These are phyloP conservation scores for Apodemus agrarius DNA, from an alignment of 2,797 vertebrate species.

Conservation along the genomic window DNA sequence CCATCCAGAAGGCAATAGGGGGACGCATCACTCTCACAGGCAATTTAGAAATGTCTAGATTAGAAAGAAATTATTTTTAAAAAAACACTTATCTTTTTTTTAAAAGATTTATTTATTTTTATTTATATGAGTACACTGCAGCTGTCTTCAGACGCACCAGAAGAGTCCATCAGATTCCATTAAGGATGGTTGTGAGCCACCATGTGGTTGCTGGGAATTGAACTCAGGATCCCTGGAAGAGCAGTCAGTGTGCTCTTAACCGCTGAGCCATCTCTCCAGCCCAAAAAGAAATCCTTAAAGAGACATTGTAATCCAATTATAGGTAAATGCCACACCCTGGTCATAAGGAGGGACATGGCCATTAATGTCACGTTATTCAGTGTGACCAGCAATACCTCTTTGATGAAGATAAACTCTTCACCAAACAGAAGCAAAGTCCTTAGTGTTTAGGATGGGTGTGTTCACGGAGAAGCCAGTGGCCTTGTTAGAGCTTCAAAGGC, in stretches of 20 bases:
- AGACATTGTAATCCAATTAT: background rate
- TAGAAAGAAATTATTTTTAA: background rate
- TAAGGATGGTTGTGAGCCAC: too few relatives aligned
- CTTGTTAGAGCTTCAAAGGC: background rate
- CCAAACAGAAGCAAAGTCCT: background rate
- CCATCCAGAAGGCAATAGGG: background rate
- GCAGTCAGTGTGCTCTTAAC: too few relatives aligned
- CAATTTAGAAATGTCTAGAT: background rate
- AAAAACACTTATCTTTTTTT: too few relatives aligned
- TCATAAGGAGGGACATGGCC: rapidly evolving
- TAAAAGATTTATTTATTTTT: too few relatives aligned
- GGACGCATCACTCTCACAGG: too few relatives aligned
- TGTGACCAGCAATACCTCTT: background rate
- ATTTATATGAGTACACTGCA: too few relatives aligned
- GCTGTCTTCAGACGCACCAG: too few relatives aligned
- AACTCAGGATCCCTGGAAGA: too few relatives aligned
- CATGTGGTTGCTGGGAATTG: too few relatives aligned
- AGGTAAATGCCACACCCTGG: background rate
- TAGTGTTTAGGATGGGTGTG: rapidly evolving
- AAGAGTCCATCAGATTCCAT: too few relatives aligned
- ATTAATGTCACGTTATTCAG: rapidly evolving
- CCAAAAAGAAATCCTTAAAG: background rate
- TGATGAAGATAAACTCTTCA: background rate
- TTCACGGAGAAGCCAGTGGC: background rate
- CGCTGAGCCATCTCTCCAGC: too few relatives aligned